A percentile compares a stretch with the other conserved stretches of the same genome.
phyloP scores from a whole-genome alignment of 2,797 vertebrate species.

The Rhyacichthys aspro region DNA sequence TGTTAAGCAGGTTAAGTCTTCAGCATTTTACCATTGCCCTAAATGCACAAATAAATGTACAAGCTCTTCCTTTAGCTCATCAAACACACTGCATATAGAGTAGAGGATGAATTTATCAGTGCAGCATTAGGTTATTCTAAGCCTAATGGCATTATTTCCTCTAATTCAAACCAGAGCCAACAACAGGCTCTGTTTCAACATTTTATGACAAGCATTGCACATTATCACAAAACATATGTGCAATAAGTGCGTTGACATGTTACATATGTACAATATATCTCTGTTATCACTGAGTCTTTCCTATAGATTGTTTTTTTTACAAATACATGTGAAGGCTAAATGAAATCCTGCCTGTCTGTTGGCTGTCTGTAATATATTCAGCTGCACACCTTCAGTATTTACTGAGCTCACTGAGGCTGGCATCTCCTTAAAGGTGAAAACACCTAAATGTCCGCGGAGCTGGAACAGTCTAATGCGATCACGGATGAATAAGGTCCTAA shows the following conservation, averaged over 20 bases:
- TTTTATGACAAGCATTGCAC: conserved; percentile 9
- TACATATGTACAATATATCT: conserved; percentile 4
- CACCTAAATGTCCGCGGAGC: conserved; percentile 48
- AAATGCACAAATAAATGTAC: too few relatives aligned
- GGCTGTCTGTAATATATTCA: conserved; percentile 70
- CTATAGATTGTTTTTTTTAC: conserved; percentile 16
- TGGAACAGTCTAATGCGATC: conserved; percentile 19
- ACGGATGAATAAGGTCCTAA: conserved; percentile 6
- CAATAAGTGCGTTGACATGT: background rate
- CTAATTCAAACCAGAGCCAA: conserved; percentile 26
- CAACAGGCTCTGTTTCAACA: conserved; percentile 35
- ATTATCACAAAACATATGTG: background rate
- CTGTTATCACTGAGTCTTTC: background rate
- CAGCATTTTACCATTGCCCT: too few relatives aligned
- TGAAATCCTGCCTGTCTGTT: conserved; percentile 51
- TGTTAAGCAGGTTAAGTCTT: too few relatives aligned
- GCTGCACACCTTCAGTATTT: conserved; percentile 76
- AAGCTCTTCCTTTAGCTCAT: too few relatives aligned
- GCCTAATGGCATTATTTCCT: conserved; percentile 16
- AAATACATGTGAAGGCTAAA: conserved; percentile 25
- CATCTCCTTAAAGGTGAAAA: conserved; percentile 70
- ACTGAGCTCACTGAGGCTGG: conserved; percentile 64
- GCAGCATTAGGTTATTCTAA: conserved; percentile 1
- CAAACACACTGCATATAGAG: conserved; percentile 1
- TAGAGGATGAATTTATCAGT: conserved; percentile 19